Percentiles rank a stretch among this genome's conserved stretches.
Conservation (phyloP, 2,888 invertebrate species). For the Cataglyphis rosenhaueri region DNA sequence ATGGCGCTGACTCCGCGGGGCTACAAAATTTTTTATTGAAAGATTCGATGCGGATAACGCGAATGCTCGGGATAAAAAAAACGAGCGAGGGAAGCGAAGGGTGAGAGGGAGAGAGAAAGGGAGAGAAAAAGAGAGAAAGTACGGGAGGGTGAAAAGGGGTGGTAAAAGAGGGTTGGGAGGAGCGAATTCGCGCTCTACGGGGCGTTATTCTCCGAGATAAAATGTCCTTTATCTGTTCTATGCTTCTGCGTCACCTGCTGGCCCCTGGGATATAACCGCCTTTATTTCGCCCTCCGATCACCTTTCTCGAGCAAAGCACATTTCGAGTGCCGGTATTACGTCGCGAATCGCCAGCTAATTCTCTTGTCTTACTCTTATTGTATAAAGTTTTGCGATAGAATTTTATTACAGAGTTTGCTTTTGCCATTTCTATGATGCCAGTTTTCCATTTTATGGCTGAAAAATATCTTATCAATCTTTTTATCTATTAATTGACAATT, state of each 20-base stretch:
- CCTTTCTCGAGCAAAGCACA: conserved; percentile 55
- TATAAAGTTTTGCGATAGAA: conserved; percentile 20
- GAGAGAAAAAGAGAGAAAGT: conserved; percentile 5
- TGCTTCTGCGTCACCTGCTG: conserved; percentile 63
- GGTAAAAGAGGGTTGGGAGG: conserved; percentile 43
- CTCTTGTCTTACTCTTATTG: conserved; percentile 32
- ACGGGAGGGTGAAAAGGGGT: conserved; percentile 21
- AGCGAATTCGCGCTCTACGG: conserved; percentile 55
- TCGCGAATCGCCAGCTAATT: conserved; percentile 69
- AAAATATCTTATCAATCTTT: not conserved
- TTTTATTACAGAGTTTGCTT: not conserved
- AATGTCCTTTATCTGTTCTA: conserved; percentile 80
- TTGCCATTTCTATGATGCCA: not conserved
- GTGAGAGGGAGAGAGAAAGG: not conserved
- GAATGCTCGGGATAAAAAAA: conserved; percentile 64
- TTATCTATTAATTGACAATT: not conserved
- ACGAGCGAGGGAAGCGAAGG: conserved; percentile 41
- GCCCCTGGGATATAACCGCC: conserved; percentile 62
- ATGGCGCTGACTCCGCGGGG: conserved; percentile 85
- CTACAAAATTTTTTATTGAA: conserved; percentile 86
- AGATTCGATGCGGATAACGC: conserved; percentile 84
- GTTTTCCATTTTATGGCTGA: not conserved
- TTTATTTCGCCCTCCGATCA: conserved; percentile 71
- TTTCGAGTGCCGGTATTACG: conserved; percentile 46
- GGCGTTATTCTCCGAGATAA: conserved; percentile 81